Evolutionary conservation across 2,797 vertebrate genomes (phyloP).

Genomic region (Cephalopachus bancanus): DNA sequence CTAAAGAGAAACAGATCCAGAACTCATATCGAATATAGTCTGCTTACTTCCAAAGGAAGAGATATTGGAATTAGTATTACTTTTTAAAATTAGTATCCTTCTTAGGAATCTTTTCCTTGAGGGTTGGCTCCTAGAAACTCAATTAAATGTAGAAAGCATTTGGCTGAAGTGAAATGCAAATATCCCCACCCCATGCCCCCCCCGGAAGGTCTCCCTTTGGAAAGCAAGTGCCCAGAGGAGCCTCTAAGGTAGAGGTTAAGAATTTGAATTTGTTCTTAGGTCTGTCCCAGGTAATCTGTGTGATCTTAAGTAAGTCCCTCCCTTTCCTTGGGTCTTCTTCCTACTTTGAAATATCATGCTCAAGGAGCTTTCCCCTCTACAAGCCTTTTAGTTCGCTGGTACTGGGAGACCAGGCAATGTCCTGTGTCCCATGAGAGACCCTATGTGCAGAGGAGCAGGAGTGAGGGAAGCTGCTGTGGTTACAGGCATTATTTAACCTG

Average conservation of each 20-base stretch:
- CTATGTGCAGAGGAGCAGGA: constrained; percentile 20
- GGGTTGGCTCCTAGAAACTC: constrained; percentile 27
- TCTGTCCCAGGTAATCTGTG: background rate
- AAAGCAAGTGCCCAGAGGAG: background rate
- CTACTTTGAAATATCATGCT: background rate
- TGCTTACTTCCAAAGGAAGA: constrained; percentile 53
- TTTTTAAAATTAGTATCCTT: constrained; percentile 47
- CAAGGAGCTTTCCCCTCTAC: background rate
- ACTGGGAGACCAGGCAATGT: background rate
- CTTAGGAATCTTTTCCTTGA: constrained; percentile 50
- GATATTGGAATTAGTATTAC: background rate
- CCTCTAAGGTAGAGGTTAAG: background rate
- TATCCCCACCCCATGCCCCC: too few species aligned
- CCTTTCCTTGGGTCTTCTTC: background rate
- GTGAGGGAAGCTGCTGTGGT: constrained; percentile 38
- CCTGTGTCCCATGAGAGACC: background rate
- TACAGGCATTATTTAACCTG: constrained; percentile 43
- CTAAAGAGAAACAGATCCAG: background rate
- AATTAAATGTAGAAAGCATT: constrained; percentile 50
- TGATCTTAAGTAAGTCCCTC: background rate
- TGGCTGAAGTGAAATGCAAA: constrained; percentile 12
- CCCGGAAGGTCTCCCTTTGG: background rate
- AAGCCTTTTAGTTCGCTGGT: background rate
- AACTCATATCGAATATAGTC: background rate
- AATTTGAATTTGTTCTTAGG: background rate